phyloP scores from a whole-genome alignment of 2,113 vertebrate genomes.

The Saguinus midas region DNA sequence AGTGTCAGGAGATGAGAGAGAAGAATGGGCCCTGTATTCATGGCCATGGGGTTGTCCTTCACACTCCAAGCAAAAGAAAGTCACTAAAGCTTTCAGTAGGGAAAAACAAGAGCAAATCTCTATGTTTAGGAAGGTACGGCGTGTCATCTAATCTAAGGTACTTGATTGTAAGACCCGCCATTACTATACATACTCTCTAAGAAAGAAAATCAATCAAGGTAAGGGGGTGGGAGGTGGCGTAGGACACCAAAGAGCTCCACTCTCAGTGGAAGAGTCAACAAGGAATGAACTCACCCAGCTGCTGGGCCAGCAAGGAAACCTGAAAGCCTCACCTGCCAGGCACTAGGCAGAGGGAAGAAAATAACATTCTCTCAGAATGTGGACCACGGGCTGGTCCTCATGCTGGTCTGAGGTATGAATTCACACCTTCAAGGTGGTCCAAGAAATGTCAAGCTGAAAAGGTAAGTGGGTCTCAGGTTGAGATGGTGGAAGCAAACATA shows the following conservation, averaged over 20 bases:
- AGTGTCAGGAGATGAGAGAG: not conserved
- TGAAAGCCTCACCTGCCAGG: not conserved
- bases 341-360: not conserved
- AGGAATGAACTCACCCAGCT: not conserved
- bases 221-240: no score
- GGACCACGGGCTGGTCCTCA: not conserved
- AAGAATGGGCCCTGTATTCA: not conserved
- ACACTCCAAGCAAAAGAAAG: not conserved
- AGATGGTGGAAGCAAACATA: not conserved
- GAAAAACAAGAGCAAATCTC: not conserved
- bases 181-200: not conserved
- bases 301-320: not conserved
- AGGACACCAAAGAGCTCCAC: not conserved
- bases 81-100: not conserved
- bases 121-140: not conserved
- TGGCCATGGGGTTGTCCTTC: not conserved
- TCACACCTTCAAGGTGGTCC: not conserved
- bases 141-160: not conserved
- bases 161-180: not conserved
- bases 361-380: not conserved
- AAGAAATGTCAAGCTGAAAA: not conserved
- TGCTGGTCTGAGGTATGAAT: not conserved
- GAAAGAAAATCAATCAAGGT: not conserved
- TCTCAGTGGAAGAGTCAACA: not conserved
- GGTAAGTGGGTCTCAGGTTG: not conserved